Conservation (phyloP, 2,797 vertebrate species). For the Acropternis orthonyx region DNA sequence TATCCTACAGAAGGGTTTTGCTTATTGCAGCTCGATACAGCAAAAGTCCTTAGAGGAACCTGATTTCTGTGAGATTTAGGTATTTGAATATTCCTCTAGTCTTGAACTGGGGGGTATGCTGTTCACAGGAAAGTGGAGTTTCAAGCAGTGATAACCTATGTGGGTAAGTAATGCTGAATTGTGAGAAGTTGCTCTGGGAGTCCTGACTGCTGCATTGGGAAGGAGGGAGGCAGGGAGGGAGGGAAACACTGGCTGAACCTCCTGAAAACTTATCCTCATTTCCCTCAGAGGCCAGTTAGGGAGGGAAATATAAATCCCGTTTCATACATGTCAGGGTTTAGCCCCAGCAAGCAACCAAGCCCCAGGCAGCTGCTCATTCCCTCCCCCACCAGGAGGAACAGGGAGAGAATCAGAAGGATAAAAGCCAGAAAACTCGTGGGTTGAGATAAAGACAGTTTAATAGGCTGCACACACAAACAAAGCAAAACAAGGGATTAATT, state of each 20-base stretch:
- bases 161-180: not conserved
- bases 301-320: not conserved
- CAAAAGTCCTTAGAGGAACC: not conserved
- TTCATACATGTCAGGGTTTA: not conserved
- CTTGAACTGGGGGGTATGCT: not conserved
- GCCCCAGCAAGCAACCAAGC: not conserved
- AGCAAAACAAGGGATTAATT: not conserved
- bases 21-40: not conserved
- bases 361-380: fast-evolving
- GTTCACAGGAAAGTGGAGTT: not conserved
- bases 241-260: not conserved
- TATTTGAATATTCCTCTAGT: not conserved
- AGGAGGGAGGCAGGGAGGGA: not conserved
- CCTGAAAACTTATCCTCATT: not conserved
- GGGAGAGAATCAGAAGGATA: not conserved
- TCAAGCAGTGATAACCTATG: not conserved
- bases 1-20: not conserved
- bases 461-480: not conserved
- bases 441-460: not conserved
- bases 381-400: not conserved
- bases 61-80: not conserved
- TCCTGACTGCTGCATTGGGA: not conserved
- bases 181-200: not conserved
- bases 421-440: not conserved
- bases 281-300: not conserved